Evolutionary conservation across 2,113 vertebrate genomes (phyloP).

Genomic region (Chaetops frenatus): DNA sequence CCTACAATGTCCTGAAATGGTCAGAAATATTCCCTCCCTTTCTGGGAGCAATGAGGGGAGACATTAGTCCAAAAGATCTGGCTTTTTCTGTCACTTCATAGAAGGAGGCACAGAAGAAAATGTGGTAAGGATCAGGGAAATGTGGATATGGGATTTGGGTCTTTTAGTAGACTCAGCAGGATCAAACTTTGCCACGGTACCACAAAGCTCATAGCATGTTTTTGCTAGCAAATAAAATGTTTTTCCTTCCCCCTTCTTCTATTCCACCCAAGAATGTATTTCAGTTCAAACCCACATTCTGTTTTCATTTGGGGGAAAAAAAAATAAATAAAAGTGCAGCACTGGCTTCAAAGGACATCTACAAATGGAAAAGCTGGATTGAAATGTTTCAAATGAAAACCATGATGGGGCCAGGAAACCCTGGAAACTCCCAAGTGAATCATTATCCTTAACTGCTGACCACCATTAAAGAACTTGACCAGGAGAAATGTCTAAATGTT

Average conservation of each 20-base stretch:
- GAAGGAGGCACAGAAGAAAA: neutral
- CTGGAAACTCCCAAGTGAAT: neutral
- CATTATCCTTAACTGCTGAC: neutral
- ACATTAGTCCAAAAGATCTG: neutral
- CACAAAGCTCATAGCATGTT: neutral
- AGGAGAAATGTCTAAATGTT: neutral
- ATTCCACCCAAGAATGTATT: neutral
- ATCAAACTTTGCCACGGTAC: neutral
- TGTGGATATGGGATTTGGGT: neutral
- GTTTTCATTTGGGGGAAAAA: neutral
- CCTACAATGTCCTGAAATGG: neutral
- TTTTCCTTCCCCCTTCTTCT: neutral
- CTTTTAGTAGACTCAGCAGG: neutral
- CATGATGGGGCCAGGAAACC: neutral
- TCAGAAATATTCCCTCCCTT: neutral
- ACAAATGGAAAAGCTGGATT: neutral
- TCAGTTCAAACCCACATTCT: neutral
- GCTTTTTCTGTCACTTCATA: neutral
- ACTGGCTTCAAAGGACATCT: neutral
- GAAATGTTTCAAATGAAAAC: neutral
- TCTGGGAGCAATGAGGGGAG: neutral
- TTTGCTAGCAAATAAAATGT: neutral
- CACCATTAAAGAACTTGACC: neutral
- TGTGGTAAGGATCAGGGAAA: neutral
- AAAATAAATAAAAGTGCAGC: neutral